Evolutionary conservation across 1,140 invertebrate species (phyloP).

Genomic region (Halyomorpha halys): DNA sequence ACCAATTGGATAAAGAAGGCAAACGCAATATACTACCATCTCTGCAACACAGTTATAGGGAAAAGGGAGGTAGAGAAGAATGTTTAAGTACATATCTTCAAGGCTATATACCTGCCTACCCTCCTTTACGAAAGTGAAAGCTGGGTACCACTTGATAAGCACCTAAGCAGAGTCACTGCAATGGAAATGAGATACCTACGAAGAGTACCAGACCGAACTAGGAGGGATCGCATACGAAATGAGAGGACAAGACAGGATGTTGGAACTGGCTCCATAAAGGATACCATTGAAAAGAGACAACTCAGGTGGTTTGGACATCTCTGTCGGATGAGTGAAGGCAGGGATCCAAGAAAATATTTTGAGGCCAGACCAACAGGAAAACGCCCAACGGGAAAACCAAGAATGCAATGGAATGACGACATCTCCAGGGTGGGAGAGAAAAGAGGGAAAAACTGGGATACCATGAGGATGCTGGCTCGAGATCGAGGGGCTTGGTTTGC

Average conservation of each 20-base stretch:
- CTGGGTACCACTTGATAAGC: neutral
- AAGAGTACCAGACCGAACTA: neutral
- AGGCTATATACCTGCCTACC: neutral
- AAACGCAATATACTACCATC: neutral
- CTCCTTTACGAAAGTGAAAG: neutral
- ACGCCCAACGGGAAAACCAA: neutral
- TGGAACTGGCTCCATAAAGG: neutral
- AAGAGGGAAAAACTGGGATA: too few species aligned
- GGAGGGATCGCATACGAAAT: neutral
- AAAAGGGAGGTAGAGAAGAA: neutral
- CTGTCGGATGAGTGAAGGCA: neutral
- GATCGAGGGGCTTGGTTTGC: too few species aligned
- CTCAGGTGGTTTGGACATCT: neutral
- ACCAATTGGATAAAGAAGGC: neutral
- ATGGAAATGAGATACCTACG: slow-evolving; percentile 1
- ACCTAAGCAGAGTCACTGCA: neutral
- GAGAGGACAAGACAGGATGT: neutral
- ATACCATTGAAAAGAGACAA: neutral
- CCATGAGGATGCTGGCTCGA: too few species aligned
- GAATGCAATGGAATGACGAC: neutral
- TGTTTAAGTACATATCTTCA: slow-evolving; percentile 6
- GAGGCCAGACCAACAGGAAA: neutral
- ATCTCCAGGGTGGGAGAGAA: neutral
- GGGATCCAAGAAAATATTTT: slow-evolving; percentile 1
- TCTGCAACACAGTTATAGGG: slow-evolving; percentile 5